phyloP scores from a whole-genome alignment of 2,797 vertebrate species.

The Centroberyx gerrardi region DNA sequence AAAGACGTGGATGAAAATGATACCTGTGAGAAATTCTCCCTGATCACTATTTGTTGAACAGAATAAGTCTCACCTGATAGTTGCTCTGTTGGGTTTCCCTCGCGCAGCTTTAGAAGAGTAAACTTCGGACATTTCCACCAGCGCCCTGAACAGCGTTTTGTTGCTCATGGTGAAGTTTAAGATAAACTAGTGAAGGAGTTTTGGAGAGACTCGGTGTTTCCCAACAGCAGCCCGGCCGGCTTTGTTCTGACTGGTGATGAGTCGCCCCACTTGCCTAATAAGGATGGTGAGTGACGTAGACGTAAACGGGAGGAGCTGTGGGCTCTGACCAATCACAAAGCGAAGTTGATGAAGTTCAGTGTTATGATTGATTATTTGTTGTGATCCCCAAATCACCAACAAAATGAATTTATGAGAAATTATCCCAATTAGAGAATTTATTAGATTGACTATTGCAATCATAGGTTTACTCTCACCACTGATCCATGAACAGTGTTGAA shows the following conservation, averaged over 20 bases:
- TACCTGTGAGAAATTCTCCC: too few relatives aligned
- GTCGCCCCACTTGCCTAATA: neutral
- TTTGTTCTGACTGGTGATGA: neutral
- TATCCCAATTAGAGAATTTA: neutral
- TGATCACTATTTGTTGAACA: too few relatives aligned
- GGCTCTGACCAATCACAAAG: constrained; percentile 41
- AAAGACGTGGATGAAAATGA: too few relatives aligned
- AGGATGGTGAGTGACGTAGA: constrained; percentile 16
- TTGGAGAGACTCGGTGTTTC: neutral
- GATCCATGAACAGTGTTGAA: too few relatives aligned
- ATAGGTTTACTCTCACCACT: too few relatives aligned
- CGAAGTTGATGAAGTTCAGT: neutral
- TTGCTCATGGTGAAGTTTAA: constrained; percentile 45
- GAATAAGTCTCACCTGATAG: constrained; percentile 65
- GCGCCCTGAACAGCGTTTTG: constrained; percentile 48
- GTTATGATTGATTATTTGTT: neutral
- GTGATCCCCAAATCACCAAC: neutral
- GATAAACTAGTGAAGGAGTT: accelerated
- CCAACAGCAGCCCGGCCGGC: neutral
- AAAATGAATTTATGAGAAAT: neutral
- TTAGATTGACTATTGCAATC: too few relatives aligned
- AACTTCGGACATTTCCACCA: constrained; percentile 59
- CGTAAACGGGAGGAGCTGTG: accelerated
- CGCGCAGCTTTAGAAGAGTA: constrained; percentile 20
- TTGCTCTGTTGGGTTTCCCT: constrained; percentile 40